phyloP scores from a whole-genome alignment of 2,888 invertebrate species.

The Siphlonurus alternatus region DNA sequence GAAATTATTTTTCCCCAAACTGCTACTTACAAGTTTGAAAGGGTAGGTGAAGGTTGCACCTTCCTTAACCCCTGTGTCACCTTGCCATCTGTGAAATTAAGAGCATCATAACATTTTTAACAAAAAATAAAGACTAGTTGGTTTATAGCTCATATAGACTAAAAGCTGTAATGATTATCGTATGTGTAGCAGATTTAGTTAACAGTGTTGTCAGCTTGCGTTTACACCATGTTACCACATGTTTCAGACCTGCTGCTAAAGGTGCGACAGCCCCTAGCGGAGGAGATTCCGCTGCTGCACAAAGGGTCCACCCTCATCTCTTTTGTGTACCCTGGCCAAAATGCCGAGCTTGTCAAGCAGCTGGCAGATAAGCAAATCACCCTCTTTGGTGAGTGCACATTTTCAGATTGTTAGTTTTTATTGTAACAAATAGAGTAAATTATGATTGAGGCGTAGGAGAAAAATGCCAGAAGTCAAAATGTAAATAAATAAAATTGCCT shows the following conservation, averaged over 20 bases:
- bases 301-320: constrained; percentile 58
- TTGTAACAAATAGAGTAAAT: constrained; percentile 1
- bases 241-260: constrained; percentile 63
- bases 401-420: constrained; percentile 2
- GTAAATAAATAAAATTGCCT: constrained; percentile 1
- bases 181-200: too few species aligned
- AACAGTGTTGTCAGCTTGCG: too few species aligned
- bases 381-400: constrained; percentile 48
- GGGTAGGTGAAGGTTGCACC: too few species aligned
- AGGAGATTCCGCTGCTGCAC: constrained; percentile 47
- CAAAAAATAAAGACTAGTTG: constrained; percentile 6
- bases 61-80: too few species aligned
- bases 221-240: too few species aligned
- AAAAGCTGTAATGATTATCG: too few species aligned
- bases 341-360: constrained; percentile 50
- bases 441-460: neutral
- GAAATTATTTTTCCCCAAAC: too few species aligned
- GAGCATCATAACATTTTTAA: constrained; percentile 10
- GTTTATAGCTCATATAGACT: too few species aligned
- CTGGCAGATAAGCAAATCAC: constrained; percentile 52
- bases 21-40: too few species aligned
- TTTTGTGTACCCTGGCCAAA: constrained; percentile 71
- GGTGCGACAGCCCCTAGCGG: constrained; percentile 49
- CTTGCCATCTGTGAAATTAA: too few species aligned
- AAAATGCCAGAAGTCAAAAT: neutral